Evolutionary conservation across 64 coral and sea anemone species (phyloP).

Genomic region (Acropora tenuis): DNA sequence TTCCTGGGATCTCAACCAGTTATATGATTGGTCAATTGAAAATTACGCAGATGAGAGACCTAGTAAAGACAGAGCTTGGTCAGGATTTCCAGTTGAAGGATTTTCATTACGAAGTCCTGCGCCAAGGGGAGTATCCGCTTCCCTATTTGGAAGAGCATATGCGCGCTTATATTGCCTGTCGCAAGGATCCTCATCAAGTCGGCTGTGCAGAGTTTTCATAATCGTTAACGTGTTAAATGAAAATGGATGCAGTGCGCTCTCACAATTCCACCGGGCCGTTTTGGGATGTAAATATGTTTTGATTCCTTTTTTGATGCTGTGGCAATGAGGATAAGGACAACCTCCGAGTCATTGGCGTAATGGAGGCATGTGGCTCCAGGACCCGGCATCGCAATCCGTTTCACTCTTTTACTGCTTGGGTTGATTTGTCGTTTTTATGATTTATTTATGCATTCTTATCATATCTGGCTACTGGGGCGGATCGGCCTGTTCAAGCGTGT

Average conservation of each 20-base stretch:
- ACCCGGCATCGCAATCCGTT: too few relatives aligned
- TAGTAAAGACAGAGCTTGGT: slow-evolving; percentile 13
- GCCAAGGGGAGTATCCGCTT: slow-evolving; percentile 25
- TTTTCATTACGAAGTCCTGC: slow-evolving; percentile 29
- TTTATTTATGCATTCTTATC: too few relatives aligned
- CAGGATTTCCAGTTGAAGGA: slow-evolving; percentile 6
- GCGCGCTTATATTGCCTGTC: slow-evolving; percentile 6
- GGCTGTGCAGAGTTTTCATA: slow-evolving; percentile 27
- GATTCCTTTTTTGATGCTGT: too few relatives aligned
- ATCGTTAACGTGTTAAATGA: neutral
- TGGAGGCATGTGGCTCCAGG: too few relatives aligned
- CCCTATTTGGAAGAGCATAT: slow-evolving; percentile 16
- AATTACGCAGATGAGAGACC: neutral
- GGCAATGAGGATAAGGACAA: too few relatives aligned
- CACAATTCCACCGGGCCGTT: too few relatives aligned
- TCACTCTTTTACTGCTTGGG: too few relatives aligned
- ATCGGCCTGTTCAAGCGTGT: too few relatives aligned
- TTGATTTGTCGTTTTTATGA: too few relatives aligned
- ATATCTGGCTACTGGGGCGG: too few relatives aligned
- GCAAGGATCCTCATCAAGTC: neutral
- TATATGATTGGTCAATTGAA: slow-evolving; percentile 37
- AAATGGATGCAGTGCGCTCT: neutral
- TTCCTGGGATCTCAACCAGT: slow-evolving; percentile 1
- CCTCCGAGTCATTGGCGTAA: too few relatives aligned
- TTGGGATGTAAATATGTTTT: too few relatives aligned